Evolutionary conservation across 1,140 invertebrate species (phyloP), one percentile per base, ranked within the genome.

Genomic region (Lordiphosa mommai): DNA sequence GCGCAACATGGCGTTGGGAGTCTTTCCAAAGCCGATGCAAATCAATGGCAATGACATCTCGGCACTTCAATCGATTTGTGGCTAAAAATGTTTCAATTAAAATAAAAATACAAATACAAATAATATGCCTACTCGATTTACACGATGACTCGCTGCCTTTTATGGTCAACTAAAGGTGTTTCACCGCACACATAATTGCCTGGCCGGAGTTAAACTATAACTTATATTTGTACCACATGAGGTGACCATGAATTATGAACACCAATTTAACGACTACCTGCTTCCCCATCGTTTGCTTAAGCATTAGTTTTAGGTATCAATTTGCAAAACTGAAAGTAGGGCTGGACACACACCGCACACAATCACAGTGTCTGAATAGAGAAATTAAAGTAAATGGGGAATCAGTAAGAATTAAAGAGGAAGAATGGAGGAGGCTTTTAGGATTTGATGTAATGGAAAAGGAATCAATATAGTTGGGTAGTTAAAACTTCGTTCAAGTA

Each of bases 81-180:
- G 61, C 76, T 80, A 80, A 76, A 80, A 80, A 80, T 80, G 76
- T 80, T 80, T 80, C 76, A 80, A 80, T 80, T 80, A 80, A 80
- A 80, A 60, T 74, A 71, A 82, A 76, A 49, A 23, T 23, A 23
- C 20, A 23, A 23, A 80, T 80, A 82, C 20, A 23, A 23, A 80
- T 80, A 82, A 82, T 72, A 82, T 71, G 59, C 63, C 63, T 63
- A 56, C 34, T 70, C 76, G 67, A 61, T 61, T 69, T 56, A 61
- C 43, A 44, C 30, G 68, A 52, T 48, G 66, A 37, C 58, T 51
- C 61, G 71, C n/a, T n/a, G n/a, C 76, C 76, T 82, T 80, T 82
- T 82, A 80, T 60, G 76, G 66, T 13, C 30, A 65, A 13, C 36
- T 55, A 60, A 64, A 68, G 65, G 65, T 64, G 65, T 68, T 51